Evolutionary conservation across 2,888 invertebrate genomes (phyloP).

Genomic region (Himalopsyche kuldschensis): DNA sequence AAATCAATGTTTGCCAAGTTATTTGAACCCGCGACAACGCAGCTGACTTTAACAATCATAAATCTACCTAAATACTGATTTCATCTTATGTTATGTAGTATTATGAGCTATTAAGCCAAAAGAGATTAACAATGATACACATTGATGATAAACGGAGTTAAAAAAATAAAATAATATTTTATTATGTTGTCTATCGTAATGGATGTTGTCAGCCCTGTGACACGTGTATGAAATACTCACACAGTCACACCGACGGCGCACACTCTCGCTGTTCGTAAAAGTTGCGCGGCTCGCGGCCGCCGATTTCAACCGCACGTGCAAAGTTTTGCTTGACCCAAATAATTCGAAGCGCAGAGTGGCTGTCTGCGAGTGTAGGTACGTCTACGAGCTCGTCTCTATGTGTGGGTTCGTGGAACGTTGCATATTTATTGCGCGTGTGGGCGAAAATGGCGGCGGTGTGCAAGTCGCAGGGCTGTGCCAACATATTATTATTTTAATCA

Average conservation of each 20-base stretch:
- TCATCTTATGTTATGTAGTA: too few relatives aligned
- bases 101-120: too few relatives aligned
- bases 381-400: background rate
- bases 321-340: slow-evolving; percentile 43
- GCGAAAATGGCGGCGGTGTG: background rate
- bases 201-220: slow-evolving; percentile 39
- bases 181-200: slow-evolving; percentile 39
- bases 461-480: background rate
- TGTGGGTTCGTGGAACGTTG: slow-evolving; percentile 30
- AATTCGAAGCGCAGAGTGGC: slow-evolving; percentile 10
- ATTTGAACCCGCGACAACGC: too few relatives aligned
- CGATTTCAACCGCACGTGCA: slow-evolving; percentile 40
- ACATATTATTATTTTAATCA: too few relatives aligned
- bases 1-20: too few relatives aligned
- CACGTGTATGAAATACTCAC: slow-evolving; percentile 7
- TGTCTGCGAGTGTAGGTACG: background rate
- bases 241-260: background rate
- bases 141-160: too few relatives aligned
- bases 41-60: too few relatives aligned
- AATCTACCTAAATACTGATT: too few relatives aligned
- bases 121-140: too few relatives aligned
- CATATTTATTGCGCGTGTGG: slow-evolving; percentile 41
- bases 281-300: slow-evolving; percentile 26
- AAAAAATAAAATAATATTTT: too few relatives aligned
- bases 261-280: background rate